Percentiles rank a stretch among this genome's conserved stretches.
These are phyloP conservation scores for Antennarius maculatus DNA, from an alignment of 2,797 vertebrate species.

Conservation along the genomic window DNA sequence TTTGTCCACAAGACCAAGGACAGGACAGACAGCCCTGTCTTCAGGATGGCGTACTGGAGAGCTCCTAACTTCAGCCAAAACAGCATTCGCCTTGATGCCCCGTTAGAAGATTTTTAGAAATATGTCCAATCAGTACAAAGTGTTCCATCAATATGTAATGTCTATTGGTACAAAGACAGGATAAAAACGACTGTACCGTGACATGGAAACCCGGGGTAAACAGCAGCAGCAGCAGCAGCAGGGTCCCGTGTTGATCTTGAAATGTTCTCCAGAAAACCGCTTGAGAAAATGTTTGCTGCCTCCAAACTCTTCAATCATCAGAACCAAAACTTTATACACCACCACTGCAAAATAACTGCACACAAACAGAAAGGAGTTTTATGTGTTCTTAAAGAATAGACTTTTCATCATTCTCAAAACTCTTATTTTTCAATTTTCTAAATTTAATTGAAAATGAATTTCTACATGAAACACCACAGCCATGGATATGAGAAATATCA, in stretches of 20 bases:
- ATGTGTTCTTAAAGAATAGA: not conserved
- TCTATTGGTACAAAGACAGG: not conserved
- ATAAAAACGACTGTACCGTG: conserved; percentile 64
- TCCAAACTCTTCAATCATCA: conserved; percentile 87
- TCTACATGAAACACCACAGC: too few relatives aligned
- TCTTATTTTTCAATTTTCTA: not conserved
- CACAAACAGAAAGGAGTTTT: not conserved
- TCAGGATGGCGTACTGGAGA: conserved; percentile 87
- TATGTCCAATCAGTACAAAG: not conserved
- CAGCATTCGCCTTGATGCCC: conserved; percentile 70
- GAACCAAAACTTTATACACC: conserved; percentile 86
- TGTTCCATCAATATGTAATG: not conserved
- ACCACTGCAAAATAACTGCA: conserved; percentile 87
- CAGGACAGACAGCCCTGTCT: conserved; percentile 83
- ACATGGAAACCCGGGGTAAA: conserved; percentile 80
- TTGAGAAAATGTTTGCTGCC: conserved; percentile 79
- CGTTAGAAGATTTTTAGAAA: conserved; percentile 13
- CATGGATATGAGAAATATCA: too few relatives aligned
- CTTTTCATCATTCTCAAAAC: not conserved
- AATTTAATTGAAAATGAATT: not conserved
- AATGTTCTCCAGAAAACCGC: conserved; percentile 70
- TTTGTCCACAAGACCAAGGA: conserved; percentile 88
- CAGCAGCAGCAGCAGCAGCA: conserved; percentile 89
- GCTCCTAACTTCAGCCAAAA: conserved; percentile 86
- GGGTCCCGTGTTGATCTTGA: conserved; percentile 83